These are phyloP conservation scores for Cotesia vestalis DNA, from an alignment of 1,140 invertebrate genomes.

Conservation along the genomic window DNA sequence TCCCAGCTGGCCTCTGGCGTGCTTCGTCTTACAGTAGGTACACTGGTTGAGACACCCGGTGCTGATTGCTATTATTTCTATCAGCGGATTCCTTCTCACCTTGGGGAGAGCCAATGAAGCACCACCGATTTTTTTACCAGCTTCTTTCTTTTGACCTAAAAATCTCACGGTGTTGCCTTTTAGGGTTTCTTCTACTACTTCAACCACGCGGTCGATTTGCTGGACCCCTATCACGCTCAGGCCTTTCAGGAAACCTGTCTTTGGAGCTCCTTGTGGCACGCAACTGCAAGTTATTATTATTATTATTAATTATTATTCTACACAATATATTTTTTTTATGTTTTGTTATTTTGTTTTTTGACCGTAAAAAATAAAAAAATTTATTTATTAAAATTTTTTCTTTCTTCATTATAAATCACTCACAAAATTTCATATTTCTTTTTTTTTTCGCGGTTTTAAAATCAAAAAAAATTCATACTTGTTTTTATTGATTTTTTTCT, in stretches of 20 bases:
- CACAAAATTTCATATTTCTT: too few relatives aligned
- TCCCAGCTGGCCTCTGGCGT: constrained; percentile 93
- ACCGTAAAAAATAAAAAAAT: too few relatives aligned
- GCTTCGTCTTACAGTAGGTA: constrained; percentile 99
- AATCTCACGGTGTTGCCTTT: constrained; percentile 90
- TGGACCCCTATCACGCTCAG: constrained; percentile 95
- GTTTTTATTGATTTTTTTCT: too few relatives aligned
- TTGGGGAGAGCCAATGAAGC: constrained; percentile 90
- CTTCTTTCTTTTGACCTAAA: constrained; percentile 82
- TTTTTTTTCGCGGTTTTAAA: too few relatives aligned
- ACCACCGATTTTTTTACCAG: constrained; percentile 86
- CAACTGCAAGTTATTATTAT: constrained; percentile 60
- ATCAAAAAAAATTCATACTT: too few relatives aligned
- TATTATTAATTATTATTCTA: background rate
- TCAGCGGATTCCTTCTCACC: constrained; percentile 92
- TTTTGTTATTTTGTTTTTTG: too few relatives aligned
- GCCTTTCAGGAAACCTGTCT: constrained; percentile 78
- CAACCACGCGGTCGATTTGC: constrained; percentile 97
- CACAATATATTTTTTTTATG: too few relatives aligned
- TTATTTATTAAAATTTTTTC: too few relatives aligned
- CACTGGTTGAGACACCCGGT: constrained; percentile 98
- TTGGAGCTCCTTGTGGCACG: constrained; percentile 90
- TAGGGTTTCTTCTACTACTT: constrained; percentile 97
- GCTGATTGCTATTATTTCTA: constrained; percentile 98
- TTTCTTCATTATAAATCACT: too few relatives aligned